These are phyloP conservation scores for Iguana delicatissima DNA, from an alignment of 2,797 vertebrate species.

Conservation along the genomic window DNA sequence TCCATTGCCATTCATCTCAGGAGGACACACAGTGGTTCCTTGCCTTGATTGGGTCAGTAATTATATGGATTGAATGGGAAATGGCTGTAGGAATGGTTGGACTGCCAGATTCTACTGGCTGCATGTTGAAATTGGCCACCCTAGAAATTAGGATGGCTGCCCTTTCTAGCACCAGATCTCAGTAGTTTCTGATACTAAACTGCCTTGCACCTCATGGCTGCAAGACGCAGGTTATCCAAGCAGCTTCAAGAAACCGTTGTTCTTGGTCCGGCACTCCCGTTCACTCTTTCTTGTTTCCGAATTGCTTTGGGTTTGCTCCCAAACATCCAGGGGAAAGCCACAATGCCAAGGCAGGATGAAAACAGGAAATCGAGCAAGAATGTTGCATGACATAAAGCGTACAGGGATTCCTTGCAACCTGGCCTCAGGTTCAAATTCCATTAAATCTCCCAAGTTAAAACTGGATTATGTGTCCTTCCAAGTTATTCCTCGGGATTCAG, in stretches of 20 bases:
- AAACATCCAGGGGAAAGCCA: constrained; percentile 19
- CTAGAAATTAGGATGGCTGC: rapidly evolving
- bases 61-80: background rate
- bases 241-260: constrained; percentile 17
- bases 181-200: no score
- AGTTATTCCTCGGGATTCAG: constrained; percentile 38
- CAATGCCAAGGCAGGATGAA: constrained; percentile 25
- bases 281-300: constrained; percentile 37
- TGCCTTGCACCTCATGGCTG: background rate
- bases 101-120: constrained; percentile 16
- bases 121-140: constrained; percentile 41
- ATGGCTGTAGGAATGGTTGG: constrained; percentile 44
- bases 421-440: constrained; percentile 41
- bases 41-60: no score
- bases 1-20: no score
- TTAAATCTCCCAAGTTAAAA: constrained; percentile 33
- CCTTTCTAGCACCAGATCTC: constrained; percentile 54
- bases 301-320: constrained; percentile 45
- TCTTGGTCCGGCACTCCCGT: constrained; percentile 7
- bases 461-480: constrained; percentile 59
- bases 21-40: no score
- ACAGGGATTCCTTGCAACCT: constrained; percentile 39
- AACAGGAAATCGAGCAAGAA: constrained; percentile 47
- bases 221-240: background rate
- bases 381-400: constrained; percentile 19